phyloP scores from a whole-genome alignment of 1,140 invertebrate species.

The Palaemon carinicauda region DNA sequence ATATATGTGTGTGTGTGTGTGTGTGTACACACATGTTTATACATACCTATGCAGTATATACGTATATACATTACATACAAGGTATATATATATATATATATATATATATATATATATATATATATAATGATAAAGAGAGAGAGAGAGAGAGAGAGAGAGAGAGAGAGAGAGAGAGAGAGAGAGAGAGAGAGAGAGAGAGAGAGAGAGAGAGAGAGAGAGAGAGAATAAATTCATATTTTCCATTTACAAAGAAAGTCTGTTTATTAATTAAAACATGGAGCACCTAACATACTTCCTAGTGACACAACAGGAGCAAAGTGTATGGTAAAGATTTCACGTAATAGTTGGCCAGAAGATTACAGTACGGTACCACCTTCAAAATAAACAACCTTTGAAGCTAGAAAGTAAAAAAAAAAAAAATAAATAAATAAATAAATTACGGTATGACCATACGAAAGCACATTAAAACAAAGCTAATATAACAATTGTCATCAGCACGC shows the following conservation, averaged over 20 bases:
- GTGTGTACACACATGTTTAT: not conserved
- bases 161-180: slow-evolving; percentile 29
- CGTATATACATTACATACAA: not conserved
- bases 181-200: not conserved
- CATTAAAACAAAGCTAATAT: not conserved
- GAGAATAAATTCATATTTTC: not conserved
- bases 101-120: slow-evolving; percentile 2
- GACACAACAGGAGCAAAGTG: too few relatives aligned
- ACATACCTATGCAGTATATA: not conserved
- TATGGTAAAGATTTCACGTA: not conserved
- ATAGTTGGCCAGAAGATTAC: not conserved
- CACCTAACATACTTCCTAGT: too few relatives aligned
- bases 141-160: not conserved
- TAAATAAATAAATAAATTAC: not conserved
- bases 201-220: not conserved
- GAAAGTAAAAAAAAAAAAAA: not conserved
- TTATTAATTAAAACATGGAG: too few relatives aligned
- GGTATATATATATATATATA: not conserved
- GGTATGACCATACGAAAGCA: not conserved
- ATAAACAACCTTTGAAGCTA: not conserved
- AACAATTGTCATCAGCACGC: too few relatives aligned
- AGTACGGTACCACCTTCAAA: too few relatives aligned
- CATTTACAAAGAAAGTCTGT: too few relatives aligned
- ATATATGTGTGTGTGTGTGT: not conserved
- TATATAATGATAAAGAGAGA: not conserved